phyloP scores from a whole-genome alignment of 1,140 invertebrate genomes.

The Drosophila yakuba region DNA sequence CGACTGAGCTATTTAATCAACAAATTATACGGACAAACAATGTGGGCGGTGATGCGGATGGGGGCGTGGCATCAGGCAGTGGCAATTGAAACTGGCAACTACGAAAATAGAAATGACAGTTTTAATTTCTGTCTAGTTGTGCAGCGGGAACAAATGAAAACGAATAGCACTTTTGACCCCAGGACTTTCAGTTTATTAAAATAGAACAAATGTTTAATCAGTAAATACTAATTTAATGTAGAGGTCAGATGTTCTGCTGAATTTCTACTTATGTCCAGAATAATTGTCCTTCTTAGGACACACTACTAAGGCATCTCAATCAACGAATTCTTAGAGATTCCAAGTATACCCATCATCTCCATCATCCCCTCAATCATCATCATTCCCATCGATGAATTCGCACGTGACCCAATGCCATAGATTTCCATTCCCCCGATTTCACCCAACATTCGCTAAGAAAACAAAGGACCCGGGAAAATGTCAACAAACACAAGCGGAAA shows the following conservation, averaged over 20 bases:
- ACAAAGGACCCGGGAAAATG: constrained; percentile 43
- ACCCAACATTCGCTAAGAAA: constrained; percentile 14
- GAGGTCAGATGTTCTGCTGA: neutral
- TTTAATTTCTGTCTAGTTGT: neutral
- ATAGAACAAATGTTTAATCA: too few species aligned
- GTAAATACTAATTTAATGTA: too few species aligned
- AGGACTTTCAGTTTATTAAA: neutral
- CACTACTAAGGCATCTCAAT: constrained; percentile 26
- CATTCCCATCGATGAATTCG: constrained; percentile 40
- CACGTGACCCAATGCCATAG: constrained; percentile 45
- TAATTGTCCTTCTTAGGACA: constrained; percentile 10
- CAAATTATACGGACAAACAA: constrained; percentile 40
- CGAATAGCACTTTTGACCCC: neutral
- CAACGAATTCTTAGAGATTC: constrained; percentile 6
- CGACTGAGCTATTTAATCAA: constrained; percentile 37
- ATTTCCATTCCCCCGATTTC: neutral
- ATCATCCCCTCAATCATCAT: constrained; percentile 26
- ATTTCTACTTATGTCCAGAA: neutral
- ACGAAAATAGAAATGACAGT: neutral
- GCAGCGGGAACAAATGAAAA: neutral
- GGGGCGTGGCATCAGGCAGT: constrained; percentile 6
- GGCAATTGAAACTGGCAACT: constrained; percentile 11
- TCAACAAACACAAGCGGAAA: constrained; percentile 43
- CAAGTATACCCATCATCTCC: constrained; percentile 3
- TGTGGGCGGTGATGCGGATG: neutral